Base-by-base conservation (phyloP, 1,140 invertebrate species). In the Drosophila pectinifera region DNA sequence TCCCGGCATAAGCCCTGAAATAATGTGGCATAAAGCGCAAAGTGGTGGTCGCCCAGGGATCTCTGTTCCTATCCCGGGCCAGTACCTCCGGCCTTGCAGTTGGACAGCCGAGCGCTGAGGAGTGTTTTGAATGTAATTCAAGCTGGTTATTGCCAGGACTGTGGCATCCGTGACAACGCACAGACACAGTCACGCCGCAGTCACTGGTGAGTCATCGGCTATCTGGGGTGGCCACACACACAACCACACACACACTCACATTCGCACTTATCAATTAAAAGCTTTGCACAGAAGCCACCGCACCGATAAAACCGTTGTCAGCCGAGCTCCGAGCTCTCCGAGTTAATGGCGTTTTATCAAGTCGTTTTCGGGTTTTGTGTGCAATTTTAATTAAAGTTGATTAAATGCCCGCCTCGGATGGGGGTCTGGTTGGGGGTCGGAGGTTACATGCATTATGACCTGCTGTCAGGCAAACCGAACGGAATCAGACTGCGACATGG, bases 321-420 rank as follows among this genome's bases (percentile, higher is more conserved):
- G 43, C 61, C 39, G 31, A 73, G 70, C 55, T 46, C 7, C 5
- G 28, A 10, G 28, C 22, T 4, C 42, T 8, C 14, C 36, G 31
- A 72, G 74, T 78, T 78, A 72, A 78, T 78, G 74, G 76, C 67
- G 14, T 77, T 78, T 78, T 78, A 78, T 78, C 76, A 78, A 78
- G 76, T 78, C 57, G 56, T 78, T 78, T 78, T 78, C 65, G 76
- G 74, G 57, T 78, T 78, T 77, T 69, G 74, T 69, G 73, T 77
- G 73, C 73, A 76, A 77, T 77, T 77, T 77, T 77, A 77, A 77
- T 77, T 77, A 77, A 77, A 59, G 73, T 77, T 69, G 65, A 77
- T 69, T 77, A 77, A 59, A 57, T n/a, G 68, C 26, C 42, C 18
- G 55, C 8, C 7, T 22, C 5, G 45, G n/a, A n/a, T n/a, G n/a